These are phyloP conservation scores for Hemichromis elongatus DNA, from an alignment of 2,113 vertebrate genomes.

Conservation along the genomic window DNA sequence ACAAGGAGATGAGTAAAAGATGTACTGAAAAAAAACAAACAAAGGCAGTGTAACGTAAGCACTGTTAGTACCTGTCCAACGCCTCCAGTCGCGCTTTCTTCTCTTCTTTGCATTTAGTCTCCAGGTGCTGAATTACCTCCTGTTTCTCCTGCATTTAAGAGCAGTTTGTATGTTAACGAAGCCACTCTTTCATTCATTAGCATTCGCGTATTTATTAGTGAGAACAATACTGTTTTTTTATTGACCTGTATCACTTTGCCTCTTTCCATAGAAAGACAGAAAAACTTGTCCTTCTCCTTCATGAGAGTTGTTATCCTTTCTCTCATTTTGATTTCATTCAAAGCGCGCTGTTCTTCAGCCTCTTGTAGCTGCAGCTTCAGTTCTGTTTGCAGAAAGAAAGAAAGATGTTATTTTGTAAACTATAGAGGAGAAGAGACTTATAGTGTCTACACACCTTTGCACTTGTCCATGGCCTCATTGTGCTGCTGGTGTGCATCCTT, in stretches of 20 bases:
- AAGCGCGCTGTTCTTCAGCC: slow-evolving; percentile 24
- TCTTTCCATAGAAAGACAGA: slow-evolving; percentile 57
- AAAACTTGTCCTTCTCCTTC: slow-evolving; percentile 60
- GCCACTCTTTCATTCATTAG: background rate
- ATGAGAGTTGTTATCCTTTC: slow-evolving; percentile 40
- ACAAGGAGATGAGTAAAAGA: background rate
- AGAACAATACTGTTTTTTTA: background rate
- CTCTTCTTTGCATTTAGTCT: slow-evolving; percentile 51
- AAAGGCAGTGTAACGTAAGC: background rate
- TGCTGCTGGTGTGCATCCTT: slow-evolving; percentile 47
- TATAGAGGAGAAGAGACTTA: background rate
- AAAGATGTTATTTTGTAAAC: background rate
- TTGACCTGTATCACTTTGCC: slow-evolving; percentile 65
- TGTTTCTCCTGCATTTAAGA: slow-evolving; percentile 63
- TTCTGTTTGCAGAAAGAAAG: slow-evolving; percentile 34
- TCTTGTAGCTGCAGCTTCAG: slow-evolving; percentile 57
- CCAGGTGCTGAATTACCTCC: slow-evolving; percentile 55
- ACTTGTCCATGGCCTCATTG: slow-evolving; percentile 41
- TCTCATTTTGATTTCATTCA: slow-evolving; percentile 32
- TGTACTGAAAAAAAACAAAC: too few relatives aligned
- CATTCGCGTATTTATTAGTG: background rate
- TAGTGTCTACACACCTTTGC: slow-evolving; percentile 44
- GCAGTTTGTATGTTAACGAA: background rate
- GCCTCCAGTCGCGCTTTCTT: slow-evolving; percentile 44
- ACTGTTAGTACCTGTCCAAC: slow-evolving; percentile 52